Evolutionary conservation across 2,888 invertebrate genomes (phyloP).

Genomic region (Spatulosminthurus flaviceps): DNA sequence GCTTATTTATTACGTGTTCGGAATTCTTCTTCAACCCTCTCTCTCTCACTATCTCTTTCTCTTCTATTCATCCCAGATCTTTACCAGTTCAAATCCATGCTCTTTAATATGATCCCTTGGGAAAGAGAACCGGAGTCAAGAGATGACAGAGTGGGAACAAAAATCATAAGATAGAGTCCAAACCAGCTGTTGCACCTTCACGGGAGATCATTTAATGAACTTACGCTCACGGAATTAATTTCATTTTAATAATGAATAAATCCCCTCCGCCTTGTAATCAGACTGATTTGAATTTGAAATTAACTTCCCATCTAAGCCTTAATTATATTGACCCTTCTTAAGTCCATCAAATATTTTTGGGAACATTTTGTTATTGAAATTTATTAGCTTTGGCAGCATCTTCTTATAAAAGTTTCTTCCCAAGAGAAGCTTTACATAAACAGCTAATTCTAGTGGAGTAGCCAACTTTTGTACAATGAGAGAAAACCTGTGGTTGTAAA

Average conservation of each 20-base stretch:
- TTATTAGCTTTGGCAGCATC: no score
- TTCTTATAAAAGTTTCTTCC: no score
- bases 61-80: background rate
- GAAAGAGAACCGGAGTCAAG: background rate
- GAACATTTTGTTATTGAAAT: background rate
- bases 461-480: no score
- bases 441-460: no score
- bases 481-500: no score
- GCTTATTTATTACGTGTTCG: constrained; percentile 18
- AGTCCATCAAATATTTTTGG: background rate
- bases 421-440: no score
- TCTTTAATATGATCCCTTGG: background rate
- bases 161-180: background rate
- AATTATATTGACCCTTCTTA: background rate
- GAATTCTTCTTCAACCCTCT: background rate
- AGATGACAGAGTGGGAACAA: background rate
- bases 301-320: background rate
- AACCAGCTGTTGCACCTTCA: constrained; percentile 1
- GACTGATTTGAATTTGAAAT: constrained; percentile 8
- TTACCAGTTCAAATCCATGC: background rate
- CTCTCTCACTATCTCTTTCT: no score
- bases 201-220: constrained; percentile 13
- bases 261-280: background rate
- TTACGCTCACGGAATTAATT: constrained; percentile 1
- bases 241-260: no score